Percentiles rank a stretch among this genome's conserved stretches.
Conservation (phyloP, 2,797 vertebrate species). For the Sebastolobus alascanus region DNA sequence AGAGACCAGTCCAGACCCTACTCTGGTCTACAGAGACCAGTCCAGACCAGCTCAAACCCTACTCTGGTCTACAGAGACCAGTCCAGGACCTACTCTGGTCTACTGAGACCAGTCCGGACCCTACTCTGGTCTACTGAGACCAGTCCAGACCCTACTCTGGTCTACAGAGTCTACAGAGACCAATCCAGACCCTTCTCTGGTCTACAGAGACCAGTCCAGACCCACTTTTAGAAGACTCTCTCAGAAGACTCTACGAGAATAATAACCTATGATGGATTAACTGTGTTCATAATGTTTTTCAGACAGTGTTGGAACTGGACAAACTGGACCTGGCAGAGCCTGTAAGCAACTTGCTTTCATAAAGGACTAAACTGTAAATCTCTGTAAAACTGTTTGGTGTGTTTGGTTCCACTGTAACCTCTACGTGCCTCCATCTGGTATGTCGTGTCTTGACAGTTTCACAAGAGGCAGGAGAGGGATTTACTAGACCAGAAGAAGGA, state of each 20-base stretch:
- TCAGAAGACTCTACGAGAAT: background rate
- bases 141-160: no score
- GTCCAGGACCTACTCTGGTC: no score
- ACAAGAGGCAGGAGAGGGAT: slow-evolving; percentile 91
- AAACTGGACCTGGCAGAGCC: slow-evolving; percentile 94
- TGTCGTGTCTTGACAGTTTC: slow-evolving; percentile 82
- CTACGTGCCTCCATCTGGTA: background rate
- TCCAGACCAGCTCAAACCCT: no score
- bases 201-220: no score
- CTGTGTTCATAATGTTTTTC: slow-evolving; percentile 44
- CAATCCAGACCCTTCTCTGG: no score
- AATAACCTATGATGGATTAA: slow-evolving; percentile 14
- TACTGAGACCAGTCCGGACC: no score
- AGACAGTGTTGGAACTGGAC: slow-evolving; percentile 95
- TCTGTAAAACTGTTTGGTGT: background rate
- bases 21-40: no score
- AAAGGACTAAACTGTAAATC: background rate
- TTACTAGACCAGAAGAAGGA: slow-evolving; percentile 94
- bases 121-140: no score
- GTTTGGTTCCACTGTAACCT: background rate
- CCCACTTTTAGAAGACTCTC: no score
- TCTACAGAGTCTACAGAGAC: no score
- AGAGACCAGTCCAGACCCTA: no score
- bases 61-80: no score
- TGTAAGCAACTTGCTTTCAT: slow-evolving; percentile 81